phyloP scores from a whole-genome alignment of 92 coral and sea anemone genomes.

The Porites rus region DNA sequence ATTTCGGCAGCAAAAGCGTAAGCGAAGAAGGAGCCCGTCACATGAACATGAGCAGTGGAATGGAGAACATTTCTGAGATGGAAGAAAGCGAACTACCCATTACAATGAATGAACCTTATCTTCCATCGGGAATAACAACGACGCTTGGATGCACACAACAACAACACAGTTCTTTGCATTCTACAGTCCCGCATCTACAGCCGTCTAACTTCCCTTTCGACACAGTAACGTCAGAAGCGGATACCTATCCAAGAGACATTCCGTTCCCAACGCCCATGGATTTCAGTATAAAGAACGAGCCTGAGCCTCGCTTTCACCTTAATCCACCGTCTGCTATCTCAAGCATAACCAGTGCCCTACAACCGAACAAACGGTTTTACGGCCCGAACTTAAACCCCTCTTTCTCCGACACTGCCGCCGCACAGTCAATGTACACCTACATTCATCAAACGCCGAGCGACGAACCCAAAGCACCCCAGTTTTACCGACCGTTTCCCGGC shows the following conservation, averaged over 20 bases:
- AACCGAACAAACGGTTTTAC: conserved; percentile 65
- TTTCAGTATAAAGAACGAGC: conserved; percentile 71
- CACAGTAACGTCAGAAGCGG: conserved; percentile 53
- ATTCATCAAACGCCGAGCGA: conserved; percentile 74
- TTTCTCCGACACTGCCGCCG: conserved; percentile 72
- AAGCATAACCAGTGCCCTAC: conserved; percentile 67
- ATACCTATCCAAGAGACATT: conserved; percentile 64
- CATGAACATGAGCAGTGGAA: conserved; percentile 65
- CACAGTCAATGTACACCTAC: conserved; percentile 83
- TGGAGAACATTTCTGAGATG: conserved; percentile 81
- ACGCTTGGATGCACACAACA: conserved; percentile 66
- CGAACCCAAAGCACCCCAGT: conserved; percentile 82
- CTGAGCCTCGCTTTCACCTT: conserved; percentile 73
- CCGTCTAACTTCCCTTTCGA: conserved; percentile 58
- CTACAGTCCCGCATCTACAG: conserved; percentile 48
- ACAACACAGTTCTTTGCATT: conserved; percentile 51
- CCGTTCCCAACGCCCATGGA: conserved; percentile 65
- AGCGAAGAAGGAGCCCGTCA: conserved; percentile 68
- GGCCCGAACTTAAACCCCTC: conserved; percentile 77
- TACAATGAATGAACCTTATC: conserved; percentile 63
- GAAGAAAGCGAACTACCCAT: conserved; percentile 71
- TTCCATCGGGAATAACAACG: conserved; percentile 47
- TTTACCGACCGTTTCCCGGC: conserved; percentile 84
- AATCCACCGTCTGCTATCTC: conserved; percentile 57
- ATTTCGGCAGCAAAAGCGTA: conserved; percentile 55